Conservation (phyloP, 1,140 invertebrate species). For the Drosophila bocqueti region DNA sequence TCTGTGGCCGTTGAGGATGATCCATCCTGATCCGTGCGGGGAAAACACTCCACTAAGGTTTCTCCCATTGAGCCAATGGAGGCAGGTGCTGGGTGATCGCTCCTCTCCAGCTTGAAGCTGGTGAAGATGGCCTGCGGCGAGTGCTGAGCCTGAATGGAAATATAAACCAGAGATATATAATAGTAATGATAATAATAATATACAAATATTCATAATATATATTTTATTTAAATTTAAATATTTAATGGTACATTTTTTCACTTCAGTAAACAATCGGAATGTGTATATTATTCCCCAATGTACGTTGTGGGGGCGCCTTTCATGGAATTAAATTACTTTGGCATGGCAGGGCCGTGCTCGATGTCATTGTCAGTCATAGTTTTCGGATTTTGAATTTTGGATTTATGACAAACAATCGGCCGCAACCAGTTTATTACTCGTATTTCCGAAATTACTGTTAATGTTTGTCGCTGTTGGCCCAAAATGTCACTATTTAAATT, state of each 20-base stretch:
- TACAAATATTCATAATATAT: too few relatives aligned
- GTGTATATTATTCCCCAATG: conserved; percentile 7
- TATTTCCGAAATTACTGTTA: conserved; percentile 83
- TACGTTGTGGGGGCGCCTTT: conserved; percentile 57
- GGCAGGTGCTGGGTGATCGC: conserved; percentile 24
- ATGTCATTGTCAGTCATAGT: conserved; percentile 52
- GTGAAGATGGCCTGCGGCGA: conserved; percentile 96
- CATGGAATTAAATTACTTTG: conserved; percentile 63
- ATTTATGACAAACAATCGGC: conserved; percentile 69
- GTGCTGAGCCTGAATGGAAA: conserved; percentile 86
- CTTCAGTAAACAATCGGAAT: conserved; percentile 5
- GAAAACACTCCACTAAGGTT: conserved; percentile 8
- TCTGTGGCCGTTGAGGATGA: conserved; percentile 24
- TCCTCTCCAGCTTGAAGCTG: conserved; percentile 95
- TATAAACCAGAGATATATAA: conserved; percentile 11
- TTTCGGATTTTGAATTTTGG: conserved; percentile 58
- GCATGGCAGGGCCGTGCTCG: conserved; percentile 50
- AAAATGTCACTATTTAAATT: conserved; percentile 83
- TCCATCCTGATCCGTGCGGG: conserved; percentile 3
- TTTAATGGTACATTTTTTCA: not conserved
- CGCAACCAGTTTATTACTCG: conserved; percentile 75
- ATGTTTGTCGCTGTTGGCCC: conserved; percentile 76
- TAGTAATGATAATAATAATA: too few relatives aligned
- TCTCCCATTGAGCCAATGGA: not conserved
- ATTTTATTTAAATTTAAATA: too few relatives aligned